Evolutionary conservation across 1,140 invertebrate genomes (phyloP).

Genomic region (Scaptomyza hsui): DNA sequence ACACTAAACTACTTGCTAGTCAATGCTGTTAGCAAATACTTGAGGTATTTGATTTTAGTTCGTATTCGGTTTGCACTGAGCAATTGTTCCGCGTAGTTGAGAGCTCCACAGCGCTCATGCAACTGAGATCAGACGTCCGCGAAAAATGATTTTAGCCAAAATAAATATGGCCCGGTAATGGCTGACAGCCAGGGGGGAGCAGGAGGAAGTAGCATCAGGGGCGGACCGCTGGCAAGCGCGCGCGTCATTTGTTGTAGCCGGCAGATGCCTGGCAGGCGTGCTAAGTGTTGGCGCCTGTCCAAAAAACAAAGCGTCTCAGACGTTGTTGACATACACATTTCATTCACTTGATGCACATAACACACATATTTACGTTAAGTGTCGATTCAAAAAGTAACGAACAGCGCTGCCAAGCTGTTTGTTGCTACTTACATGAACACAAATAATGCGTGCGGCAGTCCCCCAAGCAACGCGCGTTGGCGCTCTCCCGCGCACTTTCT

Average conservation of each 20-base stretch:
- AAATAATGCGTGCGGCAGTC: conserved; percentile 8
- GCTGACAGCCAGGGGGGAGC: conserved; percentile 16
- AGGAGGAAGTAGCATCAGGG: conserved; percentile 18
- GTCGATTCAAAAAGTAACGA: conserved; percentile 35
- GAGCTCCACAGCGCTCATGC: conserved; percentile 66
- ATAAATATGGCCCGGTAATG: conserved; percentile 41
- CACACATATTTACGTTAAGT: conserved; percentile 1
- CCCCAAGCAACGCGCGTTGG: not conserved
- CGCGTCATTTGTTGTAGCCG: conserved; percentile 64
- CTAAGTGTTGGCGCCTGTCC: conserved; percentile 54
- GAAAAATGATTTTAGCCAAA: conserved; percentile 77
- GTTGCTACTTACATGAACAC: not conserved
- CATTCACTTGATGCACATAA: conserved; percentile 14
- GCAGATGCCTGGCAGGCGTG: conserved; percentile 51
- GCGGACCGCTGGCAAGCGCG: conserved; percentile 27
- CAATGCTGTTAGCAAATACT: conserved; percentile 30
- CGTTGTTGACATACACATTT: conserved; percentile 19
- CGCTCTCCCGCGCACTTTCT: conserved; percentile 5
- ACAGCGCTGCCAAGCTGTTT: conserved; percentile 30
- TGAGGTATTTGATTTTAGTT: conserved; percentile 27
- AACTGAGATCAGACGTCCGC: conserved; percentile 77
- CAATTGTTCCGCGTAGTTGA: conserved; percentile 60
- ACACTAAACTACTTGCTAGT: conserved; percentile 2
- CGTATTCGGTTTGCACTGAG: conserved; percentile 17
- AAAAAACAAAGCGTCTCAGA: conserved; percentile 23